Evolutionary conservation across 2,888 invertebrate species (phyloP).

Genomic region (Ceratothoa steindachneri): DNA sequence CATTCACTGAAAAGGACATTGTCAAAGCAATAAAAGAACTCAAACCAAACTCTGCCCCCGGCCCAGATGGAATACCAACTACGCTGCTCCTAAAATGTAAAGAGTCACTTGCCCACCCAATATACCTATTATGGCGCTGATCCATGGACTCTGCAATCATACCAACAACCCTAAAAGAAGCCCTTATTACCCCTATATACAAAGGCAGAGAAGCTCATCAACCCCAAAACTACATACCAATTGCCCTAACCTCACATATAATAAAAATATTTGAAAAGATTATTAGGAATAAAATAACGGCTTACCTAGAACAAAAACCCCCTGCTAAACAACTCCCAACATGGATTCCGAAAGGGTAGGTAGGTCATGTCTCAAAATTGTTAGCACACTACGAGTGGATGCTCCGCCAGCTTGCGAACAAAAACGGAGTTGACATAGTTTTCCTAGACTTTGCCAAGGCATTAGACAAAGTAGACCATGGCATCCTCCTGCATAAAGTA

Average conservation of each 20-base stretch:
- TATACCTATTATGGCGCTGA: too few relatives aligned
- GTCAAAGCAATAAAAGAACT: background rate
- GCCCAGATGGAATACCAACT: too few relatives aligned
- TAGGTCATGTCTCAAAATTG: slow-evolving; percentile 12
- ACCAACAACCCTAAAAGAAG: too few relatives aligned
- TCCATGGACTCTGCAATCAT: too few relatives aligned
- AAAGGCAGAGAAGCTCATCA: too few relatives aligned
- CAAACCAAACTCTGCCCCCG: too few relatives aligned
- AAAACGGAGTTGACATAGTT: background rate
- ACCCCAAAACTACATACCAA: too few relatives aligned
- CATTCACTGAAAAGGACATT: slow-evolving; percentile 5
- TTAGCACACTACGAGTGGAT: background rate
- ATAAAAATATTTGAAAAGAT: slow-evolving; percentile 15
- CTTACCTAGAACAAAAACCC: too few relatives aligned
- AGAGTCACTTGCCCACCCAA: slow-evolving; percentile 10
- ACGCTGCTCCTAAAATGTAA: slow-evolving; percentile 12
- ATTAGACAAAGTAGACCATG: slow-evolving; percentile 11
- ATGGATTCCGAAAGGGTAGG: slow-evolving; percentile 3
- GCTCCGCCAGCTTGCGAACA: background rate
- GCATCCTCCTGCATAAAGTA: background rate
- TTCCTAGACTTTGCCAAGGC: slow-evolving; percentile 10
- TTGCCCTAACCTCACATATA: too few relatives aligned
- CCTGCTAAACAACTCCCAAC: background rate
- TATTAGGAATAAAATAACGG: too few relatives aligned
- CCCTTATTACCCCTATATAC: too few relatives aligned